Percentiles rank a stretch among this genome's conserved stretches.
Conservation (phyloP, 53 echinoderm and acorn worm species). For the Pentamera pediparva region DNA sequence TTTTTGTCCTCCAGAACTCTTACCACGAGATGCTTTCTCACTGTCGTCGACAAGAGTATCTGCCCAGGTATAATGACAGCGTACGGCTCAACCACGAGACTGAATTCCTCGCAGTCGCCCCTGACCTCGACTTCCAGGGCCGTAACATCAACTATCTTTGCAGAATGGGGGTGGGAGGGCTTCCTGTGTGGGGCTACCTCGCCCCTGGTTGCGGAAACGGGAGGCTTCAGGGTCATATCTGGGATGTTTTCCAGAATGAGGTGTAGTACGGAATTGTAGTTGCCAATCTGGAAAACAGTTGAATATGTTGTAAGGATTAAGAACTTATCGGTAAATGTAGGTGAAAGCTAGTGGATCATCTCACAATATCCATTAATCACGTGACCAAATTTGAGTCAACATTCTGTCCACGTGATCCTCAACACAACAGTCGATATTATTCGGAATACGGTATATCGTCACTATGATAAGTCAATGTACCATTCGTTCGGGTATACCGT, state of each 20-base stretch:
- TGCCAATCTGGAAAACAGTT: conserved; percentile 37
- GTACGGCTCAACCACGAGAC: conserved; percentile 73
- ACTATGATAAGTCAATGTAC: neutral
- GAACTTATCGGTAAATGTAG: too few species aligned
- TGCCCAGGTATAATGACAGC: conserved; percentile 82
- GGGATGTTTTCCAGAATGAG: conserved; percentile 55
- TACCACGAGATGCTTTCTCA: conserved; percentile 66
- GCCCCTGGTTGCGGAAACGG: neutral
- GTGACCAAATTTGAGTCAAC: neutral
- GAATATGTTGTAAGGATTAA: too few species aligned
- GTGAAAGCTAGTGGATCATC: too few species aligned
- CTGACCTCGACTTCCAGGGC: conserved; percentile 83
- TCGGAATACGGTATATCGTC: neutral
- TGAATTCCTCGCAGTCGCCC: conserved; percentile 70
- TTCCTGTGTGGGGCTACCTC: neutral
- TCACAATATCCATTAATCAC: too few species aligned
- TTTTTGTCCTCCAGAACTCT: conserved; percentile 7
- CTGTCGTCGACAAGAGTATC: conserved; percentile 68
- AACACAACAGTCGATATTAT: too few species aligned
- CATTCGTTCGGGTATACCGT: too few species aligned
- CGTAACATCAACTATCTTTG: conserved; percentile 34
- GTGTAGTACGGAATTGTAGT: conserved; percentile 48
- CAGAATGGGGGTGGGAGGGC: conserved; percentile 13
- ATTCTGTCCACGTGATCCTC: neutral
- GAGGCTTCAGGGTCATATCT: neutral